These are phyloP conservation scores for Andrena bicolor DNA, from an alignment of 2,888 invertebrate genomes.

Conservation along the genomic window DNA sequence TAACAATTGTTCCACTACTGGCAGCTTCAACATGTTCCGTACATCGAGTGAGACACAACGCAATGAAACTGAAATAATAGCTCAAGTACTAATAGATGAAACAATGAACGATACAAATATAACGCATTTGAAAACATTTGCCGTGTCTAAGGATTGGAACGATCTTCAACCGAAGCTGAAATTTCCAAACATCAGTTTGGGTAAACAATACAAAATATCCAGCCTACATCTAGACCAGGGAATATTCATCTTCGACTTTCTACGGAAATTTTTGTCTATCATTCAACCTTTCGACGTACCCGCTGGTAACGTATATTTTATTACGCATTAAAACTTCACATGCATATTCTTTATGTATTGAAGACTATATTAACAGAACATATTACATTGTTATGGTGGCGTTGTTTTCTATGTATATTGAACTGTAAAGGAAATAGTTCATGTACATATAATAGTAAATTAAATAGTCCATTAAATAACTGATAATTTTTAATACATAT, in stretches of 20 bases:
- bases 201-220: conserved; percentile 82
- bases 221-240: conserved; percentile 87
- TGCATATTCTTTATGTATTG: not conserved
- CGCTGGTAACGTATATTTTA: conserved; percentile 86
- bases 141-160: conserved; percentile 75
- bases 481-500: too few species aligned
- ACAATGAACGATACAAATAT: conserved; percentile 69
- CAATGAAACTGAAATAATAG: conserved; percentile 31
- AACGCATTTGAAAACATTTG: conserved; percentile 77
- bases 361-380: not conserved
- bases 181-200: conserved; percentile 78
- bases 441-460: too few species aligned
- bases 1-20: conserved; percentile 73
- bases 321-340: not conserved
- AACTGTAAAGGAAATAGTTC: too few species aligned
- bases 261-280: conserved; percentile 88
- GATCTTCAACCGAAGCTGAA: conserved; percentile 72
- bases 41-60: conserved; percentile 59
- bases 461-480: too few species aligned
- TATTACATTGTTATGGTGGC: too few species aligned
- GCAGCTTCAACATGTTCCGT: conserved; percentile 71
- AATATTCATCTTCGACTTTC: conserved; percentile 88
- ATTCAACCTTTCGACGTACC: conserved; percentile 89
- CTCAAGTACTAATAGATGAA: conserved; percentile 50
- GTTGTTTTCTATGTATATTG: too few species aligned